phyloP scores from a whole-genome alignment of 2,888 invertebrate genomes.

The Eilema sororculum region DNA sequence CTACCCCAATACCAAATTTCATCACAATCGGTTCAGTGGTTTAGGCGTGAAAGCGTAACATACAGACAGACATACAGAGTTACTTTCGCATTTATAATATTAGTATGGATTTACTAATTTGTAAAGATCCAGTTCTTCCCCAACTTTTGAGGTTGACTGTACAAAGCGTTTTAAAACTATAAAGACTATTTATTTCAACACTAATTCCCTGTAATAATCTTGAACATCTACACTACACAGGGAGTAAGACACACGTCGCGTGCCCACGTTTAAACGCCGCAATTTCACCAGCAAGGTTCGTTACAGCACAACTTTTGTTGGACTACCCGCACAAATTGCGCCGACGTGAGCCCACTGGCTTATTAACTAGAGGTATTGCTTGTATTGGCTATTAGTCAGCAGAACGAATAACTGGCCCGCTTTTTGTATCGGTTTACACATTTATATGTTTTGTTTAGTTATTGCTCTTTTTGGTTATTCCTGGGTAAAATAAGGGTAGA shows the following conservation, averaged over 20 bases:
- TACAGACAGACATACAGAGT: no score
- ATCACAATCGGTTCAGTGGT: no score
- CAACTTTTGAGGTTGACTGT: no score
- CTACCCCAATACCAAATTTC: no score
- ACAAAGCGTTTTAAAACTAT: no score
- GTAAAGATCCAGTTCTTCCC: no score
- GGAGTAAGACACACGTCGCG: constrained; percentile 62
- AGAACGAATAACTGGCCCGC: constrained; percentile 28
- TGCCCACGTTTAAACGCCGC: constrained; percentile 64
- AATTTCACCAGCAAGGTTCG: constrained; percentile 69
- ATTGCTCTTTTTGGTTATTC: background rate
- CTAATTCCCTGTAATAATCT: background rate
- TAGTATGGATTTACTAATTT: no score
- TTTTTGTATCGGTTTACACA: constrained; percentile 16
- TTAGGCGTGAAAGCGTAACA: no score
- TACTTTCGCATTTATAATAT: no score
- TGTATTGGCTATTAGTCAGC: constrained; percentile 49
- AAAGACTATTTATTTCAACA: no score
- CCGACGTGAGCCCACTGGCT: constrained; percentile 67
- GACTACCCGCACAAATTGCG: constrained; percentile 67
- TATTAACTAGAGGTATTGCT: constrained; percentile 61
- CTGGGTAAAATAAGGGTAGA: no score
- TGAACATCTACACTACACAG: background rate
- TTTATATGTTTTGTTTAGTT: background rate
- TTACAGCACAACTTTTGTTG: constrained; percentile 69